Evolutionary conservation across 2,888 invertebrate species (phyloP).

Genomic region (Sesamia inferens): DNA sequence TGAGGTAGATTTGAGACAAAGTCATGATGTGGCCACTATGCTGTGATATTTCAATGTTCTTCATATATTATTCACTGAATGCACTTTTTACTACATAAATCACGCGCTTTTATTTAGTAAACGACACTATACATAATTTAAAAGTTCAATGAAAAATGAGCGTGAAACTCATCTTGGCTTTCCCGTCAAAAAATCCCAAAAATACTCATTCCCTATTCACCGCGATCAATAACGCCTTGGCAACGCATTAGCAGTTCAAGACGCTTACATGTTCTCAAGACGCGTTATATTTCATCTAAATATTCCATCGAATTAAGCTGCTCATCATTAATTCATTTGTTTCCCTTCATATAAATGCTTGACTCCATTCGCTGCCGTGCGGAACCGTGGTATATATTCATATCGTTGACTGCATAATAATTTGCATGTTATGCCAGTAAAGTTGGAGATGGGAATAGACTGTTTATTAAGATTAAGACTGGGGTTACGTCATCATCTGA

Average conservation of each 20-base stretch:
- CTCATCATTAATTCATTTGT: conserved; percentile 54
- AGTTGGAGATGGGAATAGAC: not conserved
- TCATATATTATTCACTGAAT: too few relatives aligned
- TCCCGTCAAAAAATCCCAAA: conserved; percentile 13
- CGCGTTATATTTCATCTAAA: conserved; percentile 38
- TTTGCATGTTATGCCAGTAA: not conserved
- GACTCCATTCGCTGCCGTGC: conserved; percentile 1
- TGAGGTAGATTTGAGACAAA: too few relatives aligned
- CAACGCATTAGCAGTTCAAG: conserved; percentile 47
- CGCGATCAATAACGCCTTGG: conserved; percentile 53
- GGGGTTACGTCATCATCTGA: too few relatives aligned
- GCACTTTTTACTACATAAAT: too few relatives aligned
- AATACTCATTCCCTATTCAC: not conserved
- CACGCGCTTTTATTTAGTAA: too few relatives aligned
- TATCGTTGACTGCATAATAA: conserved; percentile 17
- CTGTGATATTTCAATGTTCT: too few relatives aligned
- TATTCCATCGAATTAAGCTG: conserved; percentile 50
- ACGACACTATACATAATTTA: too few relatives aligned
- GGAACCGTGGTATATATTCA: not conserved
- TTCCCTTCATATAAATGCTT: conserved; percentile 38
- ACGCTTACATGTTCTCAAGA: conserved; percentile 21
- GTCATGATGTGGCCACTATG: too few relatives aligned
- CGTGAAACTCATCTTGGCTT: too few relatives aligned
- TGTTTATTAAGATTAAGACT: not conserved
- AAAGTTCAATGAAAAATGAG: too few relatives aligned